These are phyloP conservation scores for Chalcis sispes DNA, from an alignment of 2,888 invertebrate species.

Conservation along the genomic window DNA sequence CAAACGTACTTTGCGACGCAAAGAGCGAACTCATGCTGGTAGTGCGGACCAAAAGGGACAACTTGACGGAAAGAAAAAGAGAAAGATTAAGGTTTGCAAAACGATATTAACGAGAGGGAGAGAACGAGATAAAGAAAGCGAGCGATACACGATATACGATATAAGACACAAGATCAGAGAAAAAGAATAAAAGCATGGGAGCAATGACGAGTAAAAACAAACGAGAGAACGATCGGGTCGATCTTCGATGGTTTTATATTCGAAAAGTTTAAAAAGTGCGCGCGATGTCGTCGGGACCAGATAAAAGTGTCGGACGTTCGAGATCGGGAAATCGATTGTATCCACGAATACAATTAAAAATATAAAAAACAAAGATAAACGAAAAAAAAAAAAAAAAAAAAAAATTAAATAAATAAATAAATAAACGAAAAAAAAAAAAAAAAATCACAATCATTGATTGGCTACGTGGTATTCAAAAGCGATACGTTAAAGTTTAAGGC, in stretches of 20 bases:
- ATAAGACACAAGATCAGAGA: not conserved
- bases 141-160: not conserved
- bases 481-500: slow-evolving; percentile 72
- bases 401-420: not conserved
- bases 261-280: slow-evolving; percentile 5
- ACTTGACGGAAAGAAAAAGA: slow-evolving; percentile 25
- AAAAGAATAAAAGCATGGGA: slow-evolving; percentile 40
- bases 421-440: not conserved
- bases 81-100: not conserved
- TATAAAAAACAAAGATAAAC: not conserved
- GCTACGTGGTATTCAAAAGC: slow-evolving; percentile 74
- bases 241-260: too few relatives aligned
- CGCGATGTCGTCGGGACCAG: not conserved
- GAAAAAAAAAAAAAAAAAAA: not conserved
- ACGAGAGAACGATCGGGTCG: not conserved
- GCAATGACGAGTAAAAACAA: slow-evolving; percentile 62
- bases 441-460: slow-evolving; percentile 66
- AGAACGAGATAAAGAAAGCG: not conserved
- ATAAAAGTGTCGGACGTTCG: slow-evolving; percentile 30
- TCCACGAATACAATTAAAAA: not conserved
- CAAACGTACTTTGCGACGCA: slow-evolving; percentile 58
- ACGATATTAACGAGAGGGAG: not conserved
- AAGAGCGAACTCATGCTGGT: slow-evolving; percentile 71
- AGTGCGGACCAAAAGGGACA: slow-evolving; percentile 75
- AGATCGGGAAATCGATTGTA: slow-evolving; percentile 34